Base-by-base conservation (phyloP, 2,797 vertebrate species). In the Molossus alvarezi region DNA sequence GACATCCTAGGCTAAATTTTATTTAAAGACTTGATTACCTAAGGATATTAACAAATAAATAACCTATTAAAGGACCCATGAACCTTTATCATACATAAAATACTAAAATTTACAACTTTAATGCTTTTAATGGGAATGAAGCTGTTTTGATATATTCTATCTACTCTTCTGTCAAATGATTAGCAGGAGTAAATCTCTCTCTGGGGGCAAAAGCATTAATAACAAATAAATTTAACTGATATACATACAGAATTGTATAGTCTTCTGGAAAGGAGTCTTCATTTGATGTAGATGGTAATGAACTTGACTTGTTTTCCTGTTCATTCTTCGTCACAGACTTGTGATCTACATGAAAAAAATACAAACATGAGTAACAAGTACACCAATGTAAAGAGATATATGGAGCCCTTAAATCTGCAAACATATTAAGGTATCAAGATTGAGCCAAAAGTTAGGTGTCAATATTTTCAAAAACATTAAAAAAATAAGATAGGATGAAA, bases 161-260 rank as follows among this genome's bases (percentile, higher is more conserved):
- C 58, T 77, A 91, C 0, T 88, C 55, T 88, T 87, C 84, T 0
- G 3, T 73, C n/a, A 91, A 95, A 84, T 79, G 21, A 90, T 58
- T 81, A 82, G 10, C 57, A 91, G 85, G 3, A 90, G 41, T 41
- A 93, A 91, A 77, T 94, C n/a, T 53, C 57, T 94, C 84, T 84
- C 95, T n/a, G 67, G 93, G 37, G 69, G 4, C 27, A 94, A 96
- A 88, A 90, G 67, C 21, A 5, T 17, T 92, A 81, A 90, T 79
- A 92, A 58, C 67, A 96, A 95, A 64, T 45, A 89, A 64, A 95
- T 95, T 79, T 45, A 48, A 90, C 25, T 25, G 94, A 79, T 71
- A 94, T 83, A 97, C 98, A 96, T 93, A 98, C 98, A 90, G 97
- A 91, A 90, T 62, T 90, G 96, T 95, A 87, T 0, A 29, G 87